Conservation (phyloP, 2,113 vertebrate genomes). For the Otus sunia region DNA sequence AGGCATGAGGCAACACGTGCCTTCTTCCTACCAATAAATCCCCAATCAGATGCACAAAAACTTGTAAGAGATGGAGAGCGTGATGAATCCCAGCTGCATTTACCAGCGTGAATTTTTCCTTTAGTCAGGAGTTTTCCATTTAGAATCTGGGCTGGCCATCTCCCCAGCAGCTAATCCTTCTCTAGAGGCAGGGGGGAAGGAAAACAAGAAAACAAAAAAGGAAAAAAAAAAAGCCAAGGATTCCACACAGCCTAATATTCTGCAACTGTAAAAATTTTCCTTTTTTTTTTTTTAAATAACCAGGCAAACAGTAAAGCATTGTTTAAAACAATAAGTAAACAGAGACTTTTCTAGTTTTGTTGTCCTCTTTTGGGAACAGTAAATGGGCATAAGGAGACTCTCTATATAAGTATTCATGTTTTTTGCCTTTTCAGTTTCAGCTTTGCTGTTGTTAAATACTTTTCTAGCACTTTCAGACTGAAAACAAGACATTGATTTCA, state of each 20-base stretch:
- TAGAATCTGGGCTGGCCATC: conserved; percentile 45
- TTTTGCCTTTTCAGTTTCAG: background rate
- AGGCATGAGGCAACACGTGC: background rate
- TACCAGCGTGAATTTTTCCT: background rate
- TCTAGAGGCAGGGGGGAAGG: background rate
- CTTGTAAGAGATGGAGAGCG: background rate
- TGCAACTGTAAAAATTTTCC: background rate
- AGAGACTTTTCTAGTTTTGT: background rate
- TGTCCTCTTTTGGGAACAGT: background rate
- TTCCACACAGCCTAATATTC: background rate
- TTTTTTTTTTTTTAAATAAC: background rate
- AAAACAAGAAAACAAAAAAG: too few relatives aligned
- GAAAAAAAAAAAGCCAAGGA: background rate
- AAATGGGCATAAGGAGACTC: background rate
- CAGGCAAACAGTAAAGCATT: background rate
- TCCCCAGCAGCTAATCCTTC: conserved; percentile 23
- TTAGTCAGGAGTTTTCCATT: conserved; percentile 14
- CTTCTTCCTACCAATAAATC: conserved; percentile 5
- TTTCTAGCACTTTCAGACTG: background rate
- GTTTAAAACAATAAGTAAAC: background rate
- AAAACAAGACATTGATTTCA: background rate
- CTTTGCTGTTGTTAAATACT: background rate
- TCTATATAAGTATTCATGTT: background rate
- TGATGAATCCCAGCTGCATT: conserved; percentile 52
- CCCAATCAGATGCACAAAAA: background rate